Evolutionary conservation across 64 coral and sea anemone species (phyloP).

Genomic region (Pachyseris speciosa): DNA sequence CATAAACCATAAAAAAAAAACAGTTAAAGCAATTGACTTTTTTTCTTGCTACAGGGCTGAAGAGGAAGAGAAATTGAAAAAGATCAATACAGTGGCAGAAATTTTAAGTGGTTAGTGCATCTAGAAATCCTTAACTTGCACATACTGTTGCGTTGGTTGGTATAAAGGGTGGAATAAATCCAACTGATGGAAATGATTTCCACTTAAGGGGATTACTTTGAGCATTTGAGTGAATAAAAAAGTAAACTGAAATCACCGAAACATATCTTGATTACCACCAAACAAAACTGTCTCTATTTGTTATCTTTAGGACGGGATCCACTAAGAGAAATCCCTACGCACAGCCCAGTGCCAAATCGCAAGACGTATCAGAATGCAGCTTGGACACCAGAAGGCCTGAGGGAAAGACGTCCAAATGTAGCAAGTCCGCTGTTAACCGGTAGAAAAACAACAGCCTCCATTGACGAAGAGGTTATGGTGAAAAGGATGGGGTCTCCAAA

Average conservation of each 20-base stretch:
- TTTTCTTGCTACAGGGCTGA: background rate
- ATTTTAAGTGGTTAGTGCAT: background rate
- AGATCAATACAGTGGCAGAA: background rate
- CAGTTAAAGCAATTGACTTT: background rate
- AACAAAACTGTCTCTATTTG: background rate
- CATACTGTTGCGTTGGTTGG: background rate
- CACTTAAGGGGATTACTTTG: too few relatives aligned
- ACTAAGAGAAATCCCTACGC: background rate
- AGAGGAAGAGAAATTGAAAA: slow-evolving; percentile 23
- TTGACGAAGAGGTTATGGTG: background rate
- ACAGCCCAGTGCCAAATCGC: background rate
- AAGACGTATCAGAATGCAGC: background rate
- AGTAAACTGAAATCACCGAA: too few relatives aligned
- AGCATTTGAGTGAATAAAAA: too few relatives aligned
- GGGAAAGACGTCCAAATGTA: background rate
- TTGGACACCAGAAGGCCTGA: background rate
- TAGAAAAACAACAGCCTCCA: background rate
- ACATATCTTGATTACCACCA: too few relatives aligned
- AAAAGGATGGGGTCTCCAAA: background rate
- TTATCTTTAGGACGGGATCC: slow-evolving; percentile 2
- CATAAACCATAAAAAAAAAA: too few relatives aligned
- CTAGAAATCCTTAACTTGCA: background rate
- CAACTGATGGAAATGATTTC: too few relatives aligned
- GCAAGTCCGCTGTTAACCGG: background rate
- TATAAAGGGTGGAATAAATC: too few relatives aligned